Conservation (phyloP, 2,888 invertebrate species). For the Odiellus spinosus region DNA sequence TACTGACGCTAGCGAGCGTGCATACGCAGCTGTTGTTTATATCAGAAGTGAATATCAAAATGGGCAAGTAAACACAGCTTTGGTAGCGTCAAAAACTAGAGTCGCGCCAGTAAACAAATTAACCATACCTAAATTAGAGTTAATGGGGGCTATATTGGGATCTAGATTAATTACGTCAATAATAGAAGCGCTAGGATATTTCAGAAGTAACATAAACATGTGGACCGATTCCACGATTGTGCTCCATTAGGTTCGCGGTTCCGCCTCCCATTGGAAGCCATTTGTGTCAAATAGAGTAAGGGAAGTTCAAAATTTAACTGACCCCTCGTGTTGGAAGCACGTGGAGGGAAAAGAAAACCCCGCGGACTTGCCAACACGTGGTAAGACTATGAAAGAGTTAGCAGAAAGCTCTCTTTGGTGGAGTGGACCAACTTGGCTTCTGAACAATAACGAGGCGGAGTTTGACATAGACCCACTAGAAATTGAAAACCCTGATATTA, state of each 20-base stretch:
- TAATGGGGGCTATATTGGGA: background rate
- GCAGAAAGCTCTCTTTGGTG: too few species aligned
- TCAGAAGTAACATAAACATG: too few species aligned
- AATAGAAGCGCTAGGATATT: background rate
- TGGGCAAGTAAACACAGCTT: background rate
- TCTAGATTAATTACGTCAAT: background rate
- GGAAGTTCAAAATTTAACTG: background rate
- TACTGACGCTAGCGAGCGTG: conserved; percentile 2
- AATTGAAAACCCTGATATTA: too few species aligned
- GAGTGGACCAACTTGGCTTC: too few species aligned
- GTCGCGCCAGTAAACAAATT: conserved; percentile 1
- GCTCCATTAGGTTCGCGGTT: background rate
- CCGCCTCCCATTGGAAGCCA: background rate
- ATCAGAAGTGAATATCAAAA: background rate
- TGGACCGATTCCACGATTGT: background rate
- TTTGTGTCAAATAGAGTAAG: conserved; percentile 1
- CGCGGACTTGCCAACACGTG: background rate
- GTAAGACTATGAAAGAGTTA: background rate
- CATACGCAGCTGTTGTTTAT: conserved; percentile 1
- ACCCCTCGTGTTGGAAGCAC: background rate
- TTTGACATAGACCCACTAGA: too few species aligned
- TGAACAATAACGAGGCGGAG: too few species aligned
- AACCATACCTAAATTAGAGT: conserved; percentile 1
- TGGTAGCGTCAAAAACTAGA: conserved; percentile 4
- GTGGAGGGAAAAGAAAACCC: background rate